phyloP scores from a whole-genome alignment of 2,113 vertebrate genomes.

The Climacteris rufus region DNA sequence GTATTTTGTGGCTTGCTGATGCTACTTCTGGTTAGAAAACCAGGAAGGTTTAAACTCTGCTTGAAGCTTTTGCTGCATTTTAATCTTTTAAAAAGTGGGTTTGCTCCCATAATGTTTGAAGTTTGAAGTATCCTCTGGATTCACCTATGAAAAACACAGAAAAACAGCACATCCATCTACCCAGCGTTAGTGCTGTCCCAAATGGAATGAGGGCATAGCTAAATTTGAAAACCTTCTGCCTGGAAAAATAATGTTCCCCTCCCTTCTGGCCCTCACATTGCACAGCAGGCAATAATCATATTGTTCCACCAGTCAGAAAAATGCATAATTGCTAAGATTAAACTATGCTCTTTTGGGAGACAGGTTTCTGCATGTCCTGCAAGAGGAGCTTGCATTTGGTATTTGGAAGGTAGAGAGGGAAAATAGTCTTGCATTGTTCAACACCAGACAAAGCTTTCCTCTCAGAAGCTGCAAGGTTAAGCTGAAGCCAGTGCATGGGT shows the following conservation, averaged over 20 bases:
- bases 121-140: not conserved
- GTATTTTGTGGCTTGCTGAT: not conserved
- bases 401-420: not conserved
- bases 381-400: not conserved
- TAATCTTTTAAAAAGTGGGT: not conserved
- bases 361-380: not conserved
- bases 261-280: not conserved
- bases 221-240: not conserved
- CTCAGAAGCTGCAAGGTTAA: not conserved
- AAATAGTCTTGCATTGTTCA: not conserved
- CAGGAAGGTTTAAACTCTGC: not conserved
- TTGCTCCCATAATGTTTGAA: not conserved
- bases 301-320: not conserved
- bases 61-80: not conserved
- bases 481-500: not conserved
- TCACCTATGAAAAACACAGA: not conserved
- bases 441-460: not conserved
- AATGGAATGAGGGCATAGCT: no score
- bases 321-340: not conserved
- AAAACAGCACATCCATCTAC: not conserved
- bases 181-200: not conserved
- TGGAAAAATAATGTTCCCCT: not conserved
- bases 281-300: not conserved
- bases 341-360: not conserved
- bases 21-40: not conserved